These are phyloP conservation scores for Diaperis boleti DNA, from an alignment of 2,888 invertebrate species.

Conservation along the genomic window DNA sequence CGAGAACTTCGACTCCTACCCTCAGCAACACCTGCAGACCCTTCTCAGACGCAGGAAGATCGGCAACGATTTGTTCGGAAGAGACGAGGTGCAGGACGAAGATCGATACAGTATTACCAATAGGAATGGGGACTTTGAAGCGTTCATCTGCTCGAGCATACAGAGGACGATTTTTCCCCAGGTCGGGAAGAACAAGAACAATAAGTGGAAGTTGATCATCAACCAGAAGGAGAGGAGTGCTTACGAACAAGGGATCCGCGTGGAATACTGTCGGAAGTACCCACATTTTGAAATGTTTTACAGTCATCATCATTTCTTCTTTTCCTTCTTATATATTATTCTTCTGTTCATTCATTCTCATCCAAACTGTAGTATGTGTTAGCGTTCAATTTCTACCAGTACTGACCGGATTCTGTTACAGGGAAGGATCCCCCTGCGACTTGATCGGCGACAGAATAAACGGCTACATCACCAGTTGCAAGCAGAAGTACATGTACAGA, in stretches of 20 bases:
- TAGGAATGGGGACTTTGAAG: slow-evolving; percentile 54
- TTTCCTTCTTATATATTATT: no score
- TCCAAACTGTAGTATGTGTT: no score
- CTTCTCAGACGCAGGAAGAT: slow-evolving; percentile 18
- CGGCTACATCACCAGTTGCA: slow-evolving; percentile 69
- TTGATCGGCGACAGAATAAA: slow-evolving; percentile 64
- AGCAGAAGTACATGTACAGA: slow-evolving; percentile 72
- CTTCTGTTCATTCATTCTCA: no score
- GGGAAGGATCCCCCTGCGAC: slow-evolving; percentile 63
- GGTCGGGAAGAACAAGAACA: slow-evolving; percentile 71
- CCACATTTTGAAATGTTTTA: slow-evolving; percentile 46
- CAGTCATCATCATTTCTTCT: neutral
- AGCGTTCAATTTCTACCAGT: no score
- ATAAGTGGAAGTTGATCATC: slow-evolving; percentile 77
- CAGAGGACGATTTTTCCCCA: slow-evolving; percentile 73
- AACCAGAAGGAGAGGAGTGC: slow-evolving; percentile 72
- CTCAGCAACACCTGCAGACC: slow-evolving; percentile 27
- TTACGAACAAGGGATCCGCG: slow-evolving; percentile 76
- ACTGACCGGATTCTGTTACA: no score
- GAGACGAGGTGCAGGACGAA: slow-evolving; percentile 26
- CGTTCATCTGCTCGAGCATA: slow-evolving; percentile 57
- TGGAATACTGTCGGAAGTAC: slow-evolving; percentile 74
- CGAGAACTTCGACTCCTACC: slow-evolving; percentile 37
- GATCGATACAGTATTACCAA: slow-evolving; percentile 40
- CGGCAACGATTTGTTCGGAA: slow-evolving; percentile 34